Percentiles rank a stretch among this genome's conserved stretches.
Evolutionary conservation across 2,113 vertebrate genomes (phyloP).

Genomic region (Chiloscyllium plagiosum): DNA sequence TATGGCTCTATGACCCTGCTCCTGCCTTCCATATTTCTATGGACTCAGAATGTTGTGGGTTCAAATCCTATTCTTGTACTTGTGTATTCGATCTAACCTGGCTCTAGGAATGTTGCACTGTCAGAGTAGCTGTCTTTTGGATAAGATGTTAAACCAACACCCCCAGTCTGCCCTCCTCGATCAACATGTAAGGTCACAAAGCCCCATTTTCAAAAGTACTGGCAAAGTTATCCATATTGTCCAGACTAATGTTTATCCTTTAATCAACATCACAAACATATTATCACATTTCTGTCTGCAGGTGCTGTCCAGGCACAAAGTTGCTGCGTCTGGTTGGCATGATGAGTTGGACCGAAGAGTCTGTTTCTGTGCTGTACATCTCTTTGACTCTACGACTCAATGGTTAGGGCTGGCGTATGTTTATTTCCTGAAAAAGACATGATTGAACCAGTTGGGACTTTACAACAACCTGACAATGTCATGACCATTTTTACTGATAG

Average conservation of each 20-base stretch:
- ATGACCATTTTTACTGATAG: neutral
- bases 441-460: neutral
- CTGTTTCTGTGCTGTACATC: too few species aligned
- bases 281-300: too few species aligned
- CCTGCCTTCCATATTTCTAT: too few species aligned
- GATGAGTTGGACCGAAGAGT: too few species aligned
- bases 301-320: too few species aligned
- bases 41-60: neutral
- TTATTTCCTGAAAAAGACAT: neutral
- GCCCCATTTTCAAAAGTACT: neutral
- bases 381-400: too few species aligned
- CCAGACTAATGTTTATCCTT: too few species aligned
- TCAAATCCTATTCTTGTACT: neutral
- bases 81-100: neutral
- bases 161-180: neutral
- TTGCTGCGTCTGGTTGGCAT: too few species aligned
- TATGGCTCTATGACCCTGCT: too few species aligned
- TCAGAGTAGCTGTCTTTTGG: neutral
- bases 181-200: neutral
- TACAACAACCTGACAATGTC: neutral
- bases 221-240: neutral
- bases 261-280: too few species aligned
- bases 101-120: neutral
- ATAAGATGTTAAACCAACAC: neutral
- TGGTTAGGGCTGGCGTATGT: too few species aligned